Evolutionary conservation across 2,888 invertebrate genomes (phyloP), one percentile per base, ranked within the genome.

Genomic region (Rhabditoides inermis): DNA sequence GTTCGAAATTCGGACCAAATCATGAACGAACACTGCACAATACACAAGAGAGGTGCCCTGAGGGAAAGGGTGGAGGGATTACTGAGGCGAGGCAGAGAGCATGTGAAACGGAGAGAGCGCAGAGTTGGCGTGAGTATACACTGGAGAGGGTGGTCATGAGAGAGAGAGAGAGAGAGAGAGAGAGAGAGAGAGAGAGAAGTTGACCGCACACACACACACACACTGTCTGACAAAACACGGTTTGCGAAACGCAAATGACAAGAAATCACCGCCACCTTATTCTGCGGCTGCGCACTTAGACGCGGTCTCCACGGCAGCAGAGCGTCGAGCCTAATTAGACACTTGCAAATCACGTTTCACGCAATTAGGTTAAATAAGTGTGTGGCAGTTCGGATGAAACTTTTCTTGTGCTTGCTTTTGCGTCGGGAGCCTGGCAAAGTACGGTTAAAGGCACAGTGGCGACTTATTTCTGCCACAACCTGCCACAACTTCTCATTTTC

Each of bases 141-240:
- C 20, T 35, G 4, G 35, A 26, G 36, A 20, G 37, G 27, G n/a
- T 44, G 22, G 30, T 6, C 42, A 44, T 1, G 15, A 1, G 28
- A n/a, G 36, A 51, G 15, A 45, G 30, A 45, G 45, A 27, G 25
- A 30, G 36, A 51, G 15, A 45, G 27, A 20, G 51, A 22, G 27
- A 42, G 51, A 37, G 44, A 15, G 42, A 41, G 46, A 51, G 22
- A 23, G 26, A 22, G n/a, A n/a, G n/a, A n/a, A n/a, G n/a, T n/a
- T n/a, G n/a, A n/a, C n/a, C n/a, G n/a, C n/a, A n/a, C n/a, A n/a
- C n/a, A n/a, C n/a, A n/a, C n/a, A 27, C 6, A n/a, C 3, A 15
- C 40, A n/a, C 22, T 28, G 44, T 7, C 4, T 20, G 44, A 42
- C 6, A 42, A 23, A 42, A 42, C 6, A 39, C 20, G 37, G n/a